These are phyloP conservation scores for Semnopithecus entellus DNA, from an alignment of 2,113 vertebrate species.

Conservation along the genomic window DNA sequence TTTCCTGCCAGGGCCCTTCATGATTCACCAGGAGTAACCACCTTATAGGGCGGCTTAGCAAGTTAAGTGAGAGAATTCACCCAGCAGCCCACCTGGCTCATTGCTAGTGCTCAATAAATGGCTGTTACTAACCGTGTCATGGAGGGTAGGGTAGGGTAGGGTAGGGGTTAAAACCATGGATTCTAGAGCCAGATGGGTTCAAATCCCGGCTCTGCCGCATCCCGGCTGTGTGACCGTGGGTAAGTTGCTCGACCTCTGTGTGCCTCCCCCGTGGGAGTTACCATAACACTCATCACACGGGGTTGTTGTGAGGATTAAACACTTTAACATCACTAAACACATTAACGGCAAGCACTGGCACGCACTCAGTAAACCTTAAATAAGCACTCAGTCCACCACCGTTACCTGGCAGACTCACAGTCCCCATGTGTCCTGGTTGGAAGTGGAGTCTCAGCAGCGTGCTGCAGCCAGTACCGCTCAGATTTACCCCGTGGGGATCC, in stretches of 20 bases:
- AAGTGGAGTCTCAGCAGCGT: rapidly evolving
- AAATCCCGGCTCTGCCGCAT: too few species aligned
- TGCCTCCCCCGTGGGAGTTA: background rate
- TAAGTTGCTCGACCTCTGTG: background rate
- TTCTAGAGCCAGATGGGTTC: background rate
- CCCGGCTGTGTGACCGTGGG: background rate
- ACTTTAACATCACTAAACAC: too few species aligned
- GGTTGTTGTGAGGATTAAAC: background rate
- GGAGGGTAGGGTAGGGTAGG: background rate
- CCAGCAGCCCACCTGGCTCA: background rate
- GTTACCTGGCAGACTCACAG: background rate
- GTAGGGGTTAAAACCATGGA: background rate
- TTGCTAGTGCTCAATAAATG: rapidly evolving
- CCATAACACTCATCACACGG: rapidly evolving
- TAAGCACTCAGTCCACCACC: background rate
- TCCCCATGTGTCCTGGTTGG: rapidly evolving
- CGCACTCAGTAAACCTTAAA: too few species aligned
- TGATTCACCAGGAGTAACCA: background rate
- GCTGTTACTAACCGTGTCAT: background rate
- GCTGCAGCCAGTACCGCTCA: too few species aligned
- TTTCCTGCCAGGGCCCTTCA: background rate
- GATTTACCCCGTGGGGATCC: background rate
- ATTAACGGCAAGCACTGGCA: rapidly evolving
- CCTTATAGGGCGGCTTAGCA: rapidly evolving
- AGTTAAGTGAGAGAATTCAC: background rate